Evolutionary conservation across 2,888 invertebrate species (phyloP).

Genomic region (Yponomeuta sedellus): DNA sequence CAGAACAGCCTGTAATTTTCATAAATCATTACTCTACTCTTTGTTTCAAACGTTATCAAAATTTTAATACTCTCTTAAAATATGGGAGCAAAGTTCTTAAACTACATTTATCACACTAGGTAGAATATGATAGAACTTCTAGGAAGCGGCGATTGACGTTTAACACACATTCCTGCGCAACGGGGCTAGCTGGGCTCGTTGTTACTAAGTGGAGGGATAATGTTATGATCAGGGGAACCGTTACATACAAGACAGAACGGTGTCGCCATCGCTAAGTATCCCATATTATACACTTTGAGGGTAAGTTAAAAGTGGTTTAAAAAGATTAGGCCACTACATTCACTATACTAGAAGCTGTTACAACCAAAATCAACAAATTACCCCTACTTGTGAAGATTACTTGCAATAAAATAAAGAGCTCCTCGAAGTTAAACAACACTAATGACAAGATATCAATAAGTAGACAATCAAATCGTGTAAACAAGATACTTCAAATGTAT

Average conservation of each 20-base stretch:
- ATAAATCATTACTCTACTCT: neutral
- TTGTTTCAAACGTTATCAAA: neutral
- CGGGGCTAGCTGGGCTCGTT: constrained; percentile 34
- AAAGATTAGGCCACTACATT: no score
- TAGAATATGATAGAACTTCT: constrained; percentile 31
- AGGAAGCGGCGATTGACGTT: constrained; percentile 42
- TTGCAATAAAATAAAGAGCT: neutral
- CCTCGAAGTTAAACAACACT: neutral
- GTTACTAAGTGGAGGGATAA: constrained; percentile 39
- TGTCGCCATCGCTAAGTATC: constrained; percentile 33
- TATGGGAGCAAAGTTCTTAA: no score
- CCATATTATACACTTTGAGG: constrained; percentile 19
- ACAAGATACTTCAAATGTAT: constrained; percentile 6
- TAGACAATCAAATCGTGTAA: neutral
- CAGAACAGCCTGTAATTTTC: neutral
- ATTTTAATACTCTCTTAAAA: neutral
- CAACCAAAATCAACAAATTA: no score
- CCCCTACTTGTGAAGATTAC: no score
- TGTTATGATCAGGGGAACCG: constrained; percentile 48
- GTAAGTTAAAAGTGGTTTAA: no score
- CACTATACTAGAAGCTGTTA: no score
- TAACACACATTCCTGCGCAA: constrained; percentile 54
- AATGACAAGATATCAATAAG: neutral
- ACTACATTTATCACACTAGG: no score
- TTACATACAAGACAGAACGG: constrained; percentile 30